Conservation (phyloP, 2,797 vertebrate species). For the Danio choprae region DNA sequence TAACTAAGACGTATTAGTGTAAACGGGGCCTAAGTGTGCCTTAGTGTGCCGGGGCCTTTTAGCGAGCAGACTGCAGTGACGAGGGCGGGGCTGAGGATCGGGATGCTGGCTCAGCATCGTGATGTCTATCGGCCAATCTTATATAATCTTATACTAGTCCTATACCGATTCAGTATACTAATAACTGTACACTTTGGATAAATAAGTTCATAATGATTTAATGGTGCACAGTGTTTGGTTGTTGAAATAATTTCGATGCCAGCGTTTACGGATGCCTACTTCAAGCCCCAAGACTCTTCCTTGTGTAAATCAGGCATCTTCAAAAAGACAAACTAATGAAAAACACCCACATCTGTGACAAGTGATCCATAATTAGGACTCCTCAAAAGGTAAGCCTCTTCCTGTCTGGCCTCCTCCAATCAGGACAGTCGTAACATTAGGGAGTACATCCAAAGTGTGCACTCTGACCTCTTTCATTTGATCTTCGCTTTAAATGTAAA, state of each 20-base stretch:
- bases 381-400: conserved; percentile 18
- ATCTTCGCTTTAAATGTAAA: conserved; percentile 32
- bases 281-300: neutral
- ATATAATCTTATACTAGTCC: too few species aligned
- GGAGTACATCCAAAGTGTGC: conserved; percentile 60
- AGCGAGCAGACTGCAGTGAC: too few species aligned
- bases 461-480: conserved; percentile 66
- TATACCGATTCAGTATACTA: too few species aligned
- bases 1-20: too few species aligned
- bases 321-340: conserved; percentile 58
- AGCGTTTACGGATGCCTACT: neutral
- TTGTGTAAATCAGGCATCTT: conserved; percentile 22
- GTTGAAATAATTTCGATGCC: neutral
- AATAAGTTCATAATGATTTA: neutral
- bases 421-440: conserved; percentile 69
- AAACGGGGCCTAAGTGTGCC: too few species aligned
- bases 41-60: too few species aligned
- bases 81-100: too few species aligned
- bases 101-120: too few species aligned
- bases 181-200: too few species aligned
- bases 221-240: neutral
- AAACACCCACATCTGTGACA: conserved; percentile 21
- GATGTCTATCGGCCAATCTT: too few species aligned
- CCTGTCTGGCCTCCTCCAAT: conserved; percentile 59
- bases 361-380: conserved; percentile 22